Conservation (phyloP, 2,797 vertebrate species). For the Gephyroberyx darwinii region DNA sequence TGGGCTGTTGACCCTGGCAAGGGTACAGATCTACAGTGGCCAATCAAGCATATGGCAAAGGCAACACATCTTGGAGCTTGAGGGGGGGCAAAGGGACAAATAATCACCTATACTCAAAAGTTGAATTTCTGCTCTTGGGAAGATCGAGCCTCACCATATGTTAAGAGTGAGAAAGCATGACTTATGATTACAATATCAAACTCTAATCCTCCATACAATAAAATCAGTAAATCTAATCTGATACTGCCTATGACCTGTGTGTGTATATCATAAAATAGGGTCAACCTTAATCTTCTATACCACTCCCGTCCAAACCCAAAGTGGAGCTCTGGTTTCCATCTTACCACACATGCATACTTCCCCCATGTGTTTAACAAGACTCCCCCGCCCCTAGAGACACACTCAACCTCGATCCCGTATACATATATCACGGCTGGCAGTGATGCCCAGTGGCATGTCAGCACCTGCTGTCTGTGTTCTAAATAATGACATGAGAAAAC, state of each 20-base stretch:
- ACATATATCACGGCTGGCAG: background rate
- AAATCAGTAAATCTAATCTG: constrained; percentile 1
- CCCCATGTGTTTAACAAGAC: constrained; percentile 20
- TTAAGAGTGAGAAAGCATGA: background rate
- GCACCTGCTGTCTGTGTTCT: constrained; percentile 13
- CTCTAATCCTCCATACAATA: background rate
- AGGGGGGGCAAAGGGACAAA: constrained; percentile 31
- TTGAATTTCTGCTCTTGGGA: background rate
- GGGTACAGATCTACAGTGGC: constrained; percentile 29
- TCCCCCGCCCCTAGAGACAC: background rate
- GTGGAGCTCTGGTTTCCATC: background rate
- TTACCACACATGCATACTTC: background rate
- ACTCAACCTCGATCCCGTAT: constrained; percentile 25
- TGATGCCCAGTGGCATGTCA: constrained; percentile 2
- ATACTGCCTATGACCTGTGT: constrained; percentile 9
- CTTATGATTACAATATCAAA: background rate
- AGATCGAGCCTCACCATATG: constrained; percentile 19
- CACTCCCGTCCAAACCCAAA: background rate
- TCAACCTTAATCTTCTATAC: constrained; percentile 4
- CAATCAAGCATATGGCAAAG: constrained; percentile 44
- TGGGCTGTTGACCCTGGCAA: constrained; percentile 45
- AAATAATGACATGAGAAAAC: constrained; percentile 16
- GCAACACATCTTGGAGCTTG: constrained; percentile 9
- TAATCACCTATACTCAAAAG: constrained; percentile 24
- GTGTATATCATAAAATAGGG: background rate